Evolutionary conservation across 1,140 invertebrate species (phyloP), one percentile per base, ranked within the genome.

Genomic region (Tetranychus urticae): DNA sequence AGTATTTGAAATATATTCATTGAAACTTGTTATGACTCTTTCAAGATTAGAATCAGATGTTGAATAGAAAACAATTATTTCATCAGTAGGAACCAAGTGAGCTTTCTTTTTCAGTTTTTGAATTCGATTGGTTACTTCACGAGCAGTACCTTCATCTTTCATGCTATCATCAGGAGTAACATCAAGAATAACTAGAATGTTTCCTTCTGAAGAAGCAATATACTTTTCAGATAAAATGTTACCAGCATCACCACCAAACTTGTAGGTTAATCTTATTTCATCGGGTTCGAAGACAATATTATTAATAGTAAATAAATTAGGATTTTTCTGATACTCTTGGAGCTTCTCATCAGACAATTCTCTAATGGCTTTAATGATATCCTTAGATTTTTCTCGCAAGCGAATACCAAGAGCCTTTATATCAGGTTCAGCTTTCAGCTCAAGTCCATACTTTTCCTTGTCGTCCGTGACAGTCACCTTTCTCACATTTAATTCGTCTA

Each of bases 91-190:
- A 31, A 92, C 82, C 13, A 98, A 75, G 68, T 87, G 82, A 2
- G 88, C 91, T 72, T 93, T 91, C 72, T 98, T 98, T n/a, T 94
- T 77, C 0, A 98, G 74, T 74, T 94, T 96, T 70, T 99, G 96
- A 47, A 99, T 79, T 52, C 93, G 80, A 71, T 97, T 98, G 36
- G 96, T 89, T 8, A 98, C 82, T 75, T 98, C 94, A 62, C 94
- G 77, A 0, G 88, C 86, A 61, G 84, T 76, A 36, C 89, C 89
- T 78, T 97, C 92, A 70, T 93, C 83, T 61, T 87, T 74, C 83
- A 97, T 85, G 2, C 81, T 80, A 67, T 88, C 81, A 73, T 93
- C 88, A 2, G 86, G 77, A 33, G 70, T 71, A 12, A 76, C 72
- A 67, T 81, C 76, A 37, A 81, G 61, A 34, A 77, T 61, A n/a